Evolutionary conservation across 2,113 vertebrate species (phyloP).

Genomic region (Trogon melanurus): DNA sequence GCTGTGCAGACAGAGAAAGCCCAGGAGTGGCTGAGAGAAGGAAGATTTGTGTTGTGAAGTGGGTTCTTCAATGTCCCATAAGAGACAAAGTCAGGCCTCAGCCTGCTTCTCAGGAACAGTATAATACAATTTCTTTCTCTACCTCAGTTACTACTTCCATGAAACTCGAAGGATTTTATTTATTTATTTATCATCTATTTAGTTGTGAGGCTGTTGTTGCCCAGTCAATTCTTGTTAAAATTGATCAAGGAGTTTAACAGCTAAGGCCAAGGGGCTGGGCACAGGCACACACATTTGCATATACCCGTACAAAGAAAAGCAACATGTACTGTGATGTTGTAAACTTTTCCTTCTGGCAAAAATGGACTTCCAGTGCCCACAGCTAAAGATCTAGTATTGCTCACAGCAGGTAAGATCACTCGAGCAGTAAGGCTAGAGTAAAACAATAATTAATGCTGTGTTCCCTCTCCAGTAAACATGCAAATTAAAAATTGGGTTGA

Average conservation of each 20-base stretch:
- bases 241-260: neutral
- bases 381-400: neutral
- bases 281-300: neutral
- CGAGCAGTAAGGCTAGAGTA: neutral
- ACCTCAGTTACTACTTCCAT: neutral
- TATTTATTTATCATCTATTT: no score
- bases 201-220: neutral
- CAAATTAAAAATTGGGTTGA: neutral
- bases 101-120: neutral
- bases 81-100: neutral
- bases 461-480: neutral
- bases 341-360: neutral
- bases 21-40: neutral
- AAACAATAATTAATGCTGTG: neutral
- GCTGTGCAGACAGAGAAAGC: neutral
- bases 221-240: neutral
- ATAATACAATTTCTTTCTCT: neutral
- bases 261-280: neutral
- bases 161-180: neutral
- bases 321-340: neutral
- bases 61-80: neutral
- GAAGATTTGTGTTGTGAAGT: neutral
- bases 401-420: neutral
- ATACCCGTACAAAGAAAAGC: neutral
- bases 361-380: neutral